Evolutionary conservation across 2,888 invertebrate species (phyloP), one percentile per base, ranked within the genome.

Genomic region (Drepana falcataria): DNA sequence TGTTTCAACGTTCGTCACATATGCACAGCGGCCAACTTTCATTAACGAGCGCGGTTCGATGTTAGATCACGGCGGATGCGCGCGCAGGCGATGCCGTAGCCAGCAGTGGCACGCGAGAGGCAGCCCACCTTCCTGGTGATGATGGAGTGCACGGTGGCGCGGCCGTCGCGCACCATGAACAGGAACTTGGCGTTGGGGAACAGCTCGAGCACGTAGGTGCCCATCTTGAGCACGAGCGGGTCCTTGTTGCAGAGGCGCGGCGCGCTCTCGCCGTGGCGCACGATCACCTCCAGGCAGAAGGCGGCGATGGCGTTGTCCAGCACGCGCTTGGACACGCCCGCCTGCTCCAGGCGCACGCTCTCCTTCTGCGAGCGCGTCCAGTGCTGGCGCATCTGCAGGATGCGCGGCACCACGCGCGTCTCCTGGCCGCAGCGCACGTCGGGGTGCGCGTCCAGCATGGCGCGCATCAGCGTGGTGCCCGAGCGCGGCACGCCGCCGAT

Each of bases 141-240:
- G 82, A 99, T 98, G 62, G 99, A 99, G 92, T 99, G 99, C 60
- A 99, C 99, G 35, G 99, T 98, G 60, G 99, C 99, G 62, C 99
- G 94, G 35, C 99, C 99, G 85, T 99, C 99, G 62, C 99, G 95
- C 71, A 99, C 95, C 98, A 99, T 98, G 87, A 99, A 97, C 71
- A 99, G 93, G 90, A 98, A 99, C 91, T 99, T 99, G 57, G 98
- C 96, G 81, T 98, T 98, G 49, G 99, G 99, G 91, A 99, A 99
- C 59, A 99, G 92, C 80, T 97, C 96, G 62, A 96, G 94, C 71
- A 99, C 95, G 65, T 90, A 99, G 54, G 96, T 95, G 77, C 98
- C 98, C 93, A 98, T 98, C 91, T 99, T 99, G 68, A 99, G 93
- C 56, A 98, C 98, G 67, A 99, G 95, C 53, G 99, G 99, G 91